Evolutionary conservation across 1,140 invertebrate genomes (phyloP).

Genomic region (Zaprionus inermis): DNA sequence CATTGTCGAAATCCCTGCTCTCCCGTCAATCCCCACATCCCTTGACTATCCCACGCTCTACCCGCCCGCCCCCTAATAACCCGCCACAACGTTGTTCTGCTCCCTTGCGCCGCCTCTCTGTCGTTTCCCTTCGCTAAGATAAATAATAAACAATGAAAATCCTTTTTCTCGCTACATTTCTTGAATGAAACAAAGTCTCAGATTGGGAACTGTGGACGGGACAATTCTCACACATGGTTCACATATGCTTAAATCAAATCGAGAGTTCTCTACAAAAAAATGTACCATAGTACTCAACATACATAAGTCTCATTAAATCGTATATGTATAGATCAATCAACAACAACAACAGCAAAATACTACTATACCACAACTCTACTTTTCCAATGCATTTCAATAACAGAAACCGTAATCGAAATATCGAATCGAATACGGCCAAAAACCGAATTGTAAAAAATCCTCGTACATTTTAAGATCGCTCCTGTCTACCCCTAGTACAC

Average conservation of each 20-base stretch:
- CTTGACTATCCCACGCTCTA: constrained; percentile 49
- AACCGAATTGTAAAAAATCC: constrained; percentile 63
- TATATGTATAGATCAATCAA: constrained; percentile 69
- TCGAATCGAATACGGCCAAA: constrained; percentile 22
- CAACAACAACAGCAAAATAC: constrained; percentile 38
- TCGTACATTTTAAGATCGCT: constrained; percentile 65
- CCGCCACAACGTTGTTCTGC: constrained; percentile 41
- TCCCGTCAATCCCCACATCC: constrained; percentile 61
- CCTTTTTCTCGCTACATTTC: constrained; percentile 58
- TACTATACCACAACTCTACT: constrained; percentile 39
- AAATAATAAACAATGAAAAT: constrained; percentile 12
- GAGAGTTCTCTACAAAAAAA: constrained; percentile 14
- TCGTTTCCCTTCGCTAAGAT: constrained; percentile 71
- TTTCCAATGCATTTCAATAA: constrained; percentile 55
- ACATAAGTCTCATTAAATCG: constrained; percentile 60
- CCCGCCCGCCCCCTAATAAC: constrained; percentile 33
- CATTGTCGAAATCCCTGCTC: constrained; percentile 52
- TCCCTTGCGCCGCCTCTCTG: constrained; percentile 55
- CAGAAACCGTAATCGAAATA: constrained; percentile 45
- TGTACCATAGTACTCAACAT: constrained; percentile 43
- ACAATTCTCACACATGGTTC: constrained; percentile 85
- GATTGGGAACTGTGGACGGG: constrained; percentile 86
- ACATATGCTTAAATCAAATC: constrained; percentile 73
- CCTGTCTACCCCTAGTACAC: constrained; percentile 61
- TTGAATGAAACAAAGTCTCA: constrained; percentile 82